Percentiles rank a stretch among this genome's conserved stretches.
Conservation (phyloP, 2,888 invertebrate genomes). For the Anorthoa munda region DNA sequence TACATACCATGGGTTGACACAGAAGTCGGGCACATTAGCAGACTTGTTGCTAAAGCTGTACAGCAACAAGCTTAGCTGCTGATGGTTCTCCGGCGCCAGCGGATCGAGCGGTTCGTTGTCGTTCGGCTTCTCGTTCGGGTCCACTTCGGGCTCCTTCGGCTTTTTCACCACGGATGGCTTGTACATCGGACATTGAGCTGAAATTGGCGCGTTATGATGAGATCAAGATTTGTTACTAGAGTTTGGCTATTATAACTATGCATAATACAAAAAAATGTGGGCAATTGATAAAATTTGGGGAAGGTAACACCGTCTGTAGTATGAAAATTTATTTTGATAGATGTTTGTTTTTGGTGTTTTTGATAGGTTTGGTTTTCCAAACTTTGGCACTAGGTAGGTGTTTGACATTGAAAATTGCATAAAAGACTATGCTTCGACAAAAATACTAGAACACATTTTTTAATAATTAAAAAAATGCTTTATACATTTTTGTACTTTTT, state of each 20-base stretch:
- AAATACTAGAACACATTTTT: too few species aligned
- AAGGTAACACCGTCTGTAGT: too few species aligned
- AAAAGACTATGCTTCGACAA: too few species aligned
- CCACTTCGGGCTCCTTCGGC: constrained; percentile 68
- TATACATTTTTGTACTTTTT: too few species aligned
- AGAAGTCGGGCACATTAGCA: constrained; percentile 96
- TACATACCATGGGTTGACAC: constrained; percentile 96
- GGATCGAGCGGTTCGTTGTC: constrained; percentile 91
- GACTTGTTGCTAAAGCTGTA: constrained; percentile 96
- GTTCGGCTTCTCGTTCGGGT: constrained; percentile 66
- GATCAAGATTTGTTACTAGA: neutral
- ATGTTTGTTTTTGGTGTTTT: too few species aligned
- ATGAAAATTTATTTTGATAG: too few species aligned
- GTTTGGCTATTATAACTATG: neutral
- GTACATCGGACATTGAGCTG: constrained; percentile 84
- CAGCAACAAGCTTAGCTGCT: constrained; percentile 96
- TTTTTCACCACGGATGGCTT: constrained; percentile 79
- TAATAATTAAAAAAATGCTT: too few species aligned
- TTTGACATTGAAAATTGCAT: too few species aligned
- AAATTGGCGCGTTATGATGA: neutral
- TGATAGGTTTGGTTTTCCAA: too few species aligned
- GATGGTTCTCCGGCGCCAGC: constrained; percentile 95
- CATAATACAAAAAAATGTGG: too few species aligned
- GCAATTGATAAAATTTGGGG: too few species aligned
- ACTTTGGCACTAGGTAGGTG: too few species aligned